Evolutionary conservation across 1,140 invertebrate genomes (phyloP).

Genomic region (Agraylea sexmaculata): DNA sequence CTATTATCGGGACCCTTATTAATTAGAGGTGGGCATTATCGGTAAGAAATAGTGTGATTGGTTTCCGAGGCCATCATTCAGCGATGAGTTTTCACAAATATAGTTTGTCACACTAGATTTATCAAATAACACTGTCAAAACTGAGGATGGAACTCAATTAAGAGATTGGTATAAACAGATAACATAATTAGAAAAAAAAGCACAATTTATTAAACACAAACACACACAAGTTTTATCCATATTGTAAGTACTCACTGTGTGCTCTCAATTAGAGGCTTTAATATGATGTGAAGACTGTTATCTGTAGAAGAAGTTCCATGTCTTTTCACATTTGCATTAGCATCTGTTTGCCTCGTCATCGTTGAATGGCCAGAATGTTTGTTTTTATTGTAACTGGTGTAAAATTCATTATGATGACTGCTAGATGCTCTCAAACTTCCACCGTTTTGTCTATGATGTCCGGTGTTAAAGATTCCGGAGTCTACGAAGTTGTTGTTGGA

Average conservation of each 20-base stretch:
- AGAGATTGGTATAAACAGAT: not conserved
- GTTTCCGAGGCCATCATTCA: not conserved
- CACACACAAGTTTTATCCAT: not conserved
- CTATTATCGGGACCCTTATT: too few relatives aligned
- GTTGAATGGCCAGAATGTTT: constrained; percentile 15
- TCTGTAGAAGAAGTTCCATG: constrained; percentile 29
- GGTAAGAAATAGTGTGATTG: too few relatives aligned
- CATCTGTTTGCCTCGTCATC: constrained; percentile 23
- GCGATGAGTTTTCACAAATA: not conserved
- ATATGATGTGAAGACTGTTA: constrained; percentile 42
- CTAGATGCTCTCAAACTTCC: constrained; percentile 18
- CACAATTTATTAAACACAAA: not conserved
- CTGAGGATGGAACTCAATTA: not conserved
- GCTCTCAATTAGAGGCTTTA: constrained; percentile 42
- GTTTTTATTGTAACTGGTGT: constrained; percentile 16
- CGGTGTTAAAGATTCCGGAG: constrained; percentile 27
- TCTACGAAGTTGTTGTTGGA: constrained; percentile 44
- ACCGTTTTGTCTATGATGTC: constrained; percentile 26
- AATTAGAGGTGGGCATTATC: too few relatives aligned
- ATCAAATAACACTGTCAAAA: not conserved
- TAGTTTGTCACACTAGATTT: not conserved
- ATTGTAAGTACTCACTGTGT: constrained; percentile 35
- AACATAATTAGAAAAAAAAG: not conserved
- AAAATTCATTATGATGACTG: constrained; percentile 17
- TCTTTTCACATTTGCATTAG: constrained; percentile 37